phyloP scores from a whole-genome alignment of 2,888 invertebrate genomes.

The Agrypnus murinus region DNA sequence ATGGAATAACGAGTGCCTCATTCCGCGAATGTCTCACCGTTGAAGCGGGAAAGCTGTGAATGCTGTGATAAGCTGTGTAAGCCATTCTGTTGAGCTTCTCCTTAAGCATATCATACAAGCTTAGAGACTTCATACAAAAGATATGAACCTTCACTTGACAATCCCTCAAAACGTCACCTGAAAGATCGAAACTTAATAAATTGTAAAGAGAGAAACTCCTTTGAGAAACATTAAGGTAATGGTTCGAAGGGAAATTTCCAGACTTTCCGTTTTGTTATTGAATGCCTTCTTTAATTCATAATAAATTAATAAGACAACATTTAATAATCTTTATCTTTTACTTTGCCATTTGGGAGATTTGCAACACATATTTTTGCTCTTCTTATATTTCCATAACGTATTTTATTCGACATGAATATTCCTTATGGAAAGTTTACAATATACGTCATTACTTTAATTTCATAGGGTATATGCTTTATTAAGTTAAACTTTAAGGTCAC shows the following conservation, averaged over 20 bases:
- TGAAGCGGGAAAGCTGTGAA: conserved; percentile 63
- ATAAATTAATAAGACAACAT: no score
- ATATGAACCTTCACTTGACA: conserved; percentile 53
- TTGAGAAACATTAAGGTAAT: not conserved
- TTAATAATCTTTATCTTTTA: no score
- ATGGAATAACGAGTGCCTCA: conserved; percentile 63
- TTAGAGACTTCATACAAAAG: conserved; percentile 57
- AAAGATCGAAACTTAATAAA: conserved; percentile 46
- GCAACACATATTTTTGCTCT: no score
- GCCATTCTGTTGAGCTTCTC: conserved; percentile 61
- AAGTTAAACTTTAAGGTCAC: conserved; percentile 3
- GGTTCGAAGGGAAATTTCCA: conserved; percentile 8
- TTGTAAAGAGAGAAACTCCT: conserved; percentile 25
- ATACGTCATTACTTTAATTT: not conserved
- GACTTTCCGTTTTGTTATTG: not conserved
- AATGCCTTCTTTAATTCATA: not conserved
- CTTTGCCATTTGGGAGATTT: no score
- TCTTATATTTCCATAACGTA: no score
- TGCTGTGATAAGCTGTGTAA: conserved; percentile 64
- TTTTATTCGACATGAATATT: no score
- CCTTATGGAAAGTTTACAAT: no score
- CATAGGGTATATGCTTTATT: not conserved
- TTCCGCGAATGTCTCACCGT: conserved; percentile 61
- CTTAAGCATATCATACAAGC: conserved; percentile 58
- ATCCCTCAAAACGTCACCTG: conserved; percentile 44